A percentile compares a stretch with the other conserved stretches of the same genome.
Evolutionary conservation across 2,888 invertebrate species (phyloP).

Genomic region (Tenthredo livida): DNA sequence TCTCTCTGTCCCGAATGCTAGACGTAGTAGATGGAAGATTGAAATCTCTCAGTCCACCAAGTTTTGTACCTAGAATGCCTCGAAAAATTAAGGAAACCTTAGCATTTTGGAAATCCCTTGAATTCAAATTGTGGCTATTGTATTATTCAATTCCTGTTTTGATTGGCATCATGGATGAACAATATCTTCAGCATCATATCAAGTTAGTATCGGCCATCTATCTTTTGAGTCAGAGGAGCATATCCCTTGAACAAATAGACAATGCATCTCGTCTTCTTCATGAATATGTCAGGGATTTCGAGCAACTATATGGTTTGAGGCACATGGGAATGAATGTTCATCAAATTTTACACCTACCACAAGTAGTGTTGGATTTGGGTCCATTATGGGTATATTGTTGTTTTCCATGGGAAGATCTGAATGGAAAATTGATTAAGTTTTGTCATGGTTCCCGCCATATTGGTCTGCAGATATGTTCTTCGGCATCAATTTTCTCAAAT

Average conservation of each 20-base stretch:
- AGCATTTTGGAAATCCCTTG: conserved; percentile 61
- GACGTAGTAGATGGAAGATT: conserved; percentile 56
- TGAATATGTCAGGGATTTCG: conserved; percentile 57
- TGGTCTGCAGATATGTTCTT: conserved; percentile 56
- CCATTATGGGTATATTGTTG: conserved; percentile 59
- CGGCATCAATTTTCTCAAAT: conserved; percentile 50
- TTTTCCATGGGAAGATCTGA: conserved; percentile 60
- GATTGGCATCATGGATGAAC: conserved; percentile 56
- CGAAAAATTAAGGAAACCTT: conserved; percentile 56
- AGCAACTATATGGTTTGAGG: conserved; percentile 59
- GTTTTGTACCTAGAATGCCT: conserved; percentile 56
- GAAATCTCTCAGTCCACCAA: conserved; percentile 55
- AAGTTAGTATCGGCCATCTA: conserved; percentile 59
- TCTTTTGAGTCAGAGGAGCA: conserved; percentile 55
- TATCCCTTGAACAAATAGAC: conserved; percentile 52
- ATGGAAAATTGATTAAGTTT: conserved; percentile 58
- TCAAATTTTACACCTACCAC: conserved; percentile 60
- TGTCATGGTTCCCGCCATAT: conserved; percentile 58
- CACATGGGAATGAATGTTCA: conserved; percentile 62
- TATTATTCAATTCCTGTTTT: conserved; percentile 60
- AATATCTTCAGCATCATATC: conserved; percentile 59
- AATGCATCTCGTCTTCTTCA: conserved; percentile 52
- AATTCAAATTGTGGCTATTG: conserved; percentile 59
- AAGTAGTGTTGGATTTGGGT: conserved; percentile 58
- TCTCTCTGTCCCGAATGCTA: conserved; percentile 49